Conservation (phyloP, 2,113 vertebrate genomes). For the Nothobranchius kuhntae region DNA sequence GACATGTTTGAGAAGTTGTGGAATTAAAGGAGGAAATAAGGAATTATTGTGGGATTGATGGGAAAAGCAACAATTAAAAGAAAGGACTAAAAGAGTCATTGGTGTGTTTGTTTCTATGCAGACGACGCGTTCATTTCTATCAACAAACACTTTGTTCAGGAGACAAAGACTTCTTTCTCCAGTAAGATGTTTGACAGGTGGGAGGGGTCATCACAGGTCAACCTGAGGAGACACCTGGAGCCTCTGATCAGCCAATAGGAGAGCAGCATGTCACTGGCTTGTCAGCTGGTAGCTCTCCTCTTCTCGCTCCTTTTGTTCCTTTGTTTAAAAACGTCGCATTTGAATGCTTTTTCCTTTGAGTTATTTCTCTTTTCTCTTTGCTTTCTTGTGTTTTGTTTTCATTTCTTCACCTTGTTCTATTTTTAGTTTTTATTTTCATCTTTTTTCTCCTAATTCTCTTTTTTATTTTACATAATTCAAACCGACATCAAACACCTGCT, state of each 20-base stretch:
- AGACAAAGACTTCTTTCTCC: conserved; percentile 65
- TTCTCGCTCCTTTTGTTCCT: conserved; percentile 26
- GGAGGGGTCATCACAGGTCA: conserved; percentile 43
- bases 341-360: no score
- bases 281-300: conserved; percentile 21
- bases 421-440: background rate
- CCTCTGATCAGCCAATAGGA: conserved; percentile 40
- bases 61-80: no score
- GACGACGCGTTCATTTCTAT: conserved; percentile 23
- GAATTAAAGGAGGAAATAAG: background rate
- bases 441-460: no score
- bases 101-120: conserved; percentile 9
- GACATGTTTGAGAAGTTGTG: background rate
- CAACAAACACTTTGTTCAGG: conserved; percentile 1
- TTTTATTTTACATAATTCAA: no score
- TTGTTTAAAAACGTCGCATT: background rate
- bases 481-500: background rate
- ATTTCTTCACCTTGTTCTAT: background rate
- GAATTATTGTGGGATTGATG: background rate
- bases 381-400: no score
- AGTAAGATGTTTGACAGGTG: conserved; percentile 43
- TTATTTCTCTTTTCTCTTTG: no score
- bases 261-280: conserved; percentile 23
- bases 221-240: conserved; percentile 49
- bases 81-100: background rate